Evolutionary conservation across 2,888 invertebrate species (phyloP).

Genomic region (Spodoptera littoralis): DNA sequence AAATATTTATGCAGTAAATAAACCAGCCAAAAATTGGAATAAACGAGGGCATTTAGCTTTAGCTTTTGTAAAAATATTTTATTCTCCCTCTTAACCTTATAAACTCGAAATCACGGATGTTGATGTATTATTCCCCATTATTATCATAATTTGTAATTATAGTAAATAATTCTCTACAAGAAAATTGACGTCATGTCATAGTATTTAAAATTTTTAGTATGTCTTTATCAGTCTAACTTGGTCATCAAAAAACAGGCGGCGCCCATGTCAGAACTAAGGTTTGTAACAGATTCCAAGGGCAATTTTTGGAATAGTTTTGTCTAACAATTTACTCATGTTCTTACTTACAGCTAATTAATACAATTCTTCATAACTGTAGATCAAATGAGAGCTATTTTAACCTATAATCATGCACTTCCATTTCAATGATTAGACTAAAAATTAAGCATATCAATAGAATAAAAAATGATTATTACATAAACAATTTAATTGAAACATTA

Average conservation of each 20-base stretch:
- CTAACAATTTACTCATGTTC: slow-evolving; percentile 64
- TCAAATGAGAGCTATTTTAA: slow-evolving; percentile 83
- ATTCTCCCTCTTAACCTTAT: slow-evolving; percentile 63
- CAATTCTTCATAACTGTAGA: slow-evolving; percentile 74
- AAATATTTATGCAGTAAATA: slow-evolving; percentile 40
- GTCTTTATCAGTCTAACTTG: slow-evolving; percentile 79
- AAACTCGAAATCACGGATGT: slow-evolving; percentile 57
- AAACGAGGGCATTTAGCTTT: slow-evolving; percentile 41
- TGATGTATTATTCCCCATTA: slow-evolving; percentile 47
- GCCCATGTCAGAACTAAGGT: slow-evolving; percentile 69
- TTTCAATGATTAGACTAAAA: slow-evolving; percentile 82
- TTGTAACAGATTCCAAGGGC: slow-evolving; percentile 71
- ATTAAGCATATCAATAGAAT: slow-evolving; percentile 87
- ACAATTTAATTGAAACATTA: slow-evolving; percentile 87
- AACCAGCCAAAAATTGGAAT: slow-evolving; percentile 46
- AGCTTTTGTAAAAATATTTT: slow-evolving; percentile 50
- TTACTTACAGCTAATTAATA: slow-evolving; percentile 80
- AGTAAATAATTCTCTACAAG: slow-evolving; percentile 66
- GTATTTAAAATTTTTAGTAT: slow-evolving; percentile 61
- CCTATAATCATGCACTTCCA: slow-evolving; percentile 82
- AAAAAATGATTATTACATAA: slow-evolving; percentile 87
- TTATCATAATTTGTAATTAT: slow-evolving; percentile 55
- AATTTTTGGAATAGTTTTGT: slow-evolving; percentile 65
- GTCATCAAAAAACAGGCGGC: slow-evolving; percentile 78
- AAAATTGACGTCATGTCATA: slow-evolving; percentile 73